Conservation (phyloP, 2,797 vertebrate species). For the Clarias laeviceps region DNA sequence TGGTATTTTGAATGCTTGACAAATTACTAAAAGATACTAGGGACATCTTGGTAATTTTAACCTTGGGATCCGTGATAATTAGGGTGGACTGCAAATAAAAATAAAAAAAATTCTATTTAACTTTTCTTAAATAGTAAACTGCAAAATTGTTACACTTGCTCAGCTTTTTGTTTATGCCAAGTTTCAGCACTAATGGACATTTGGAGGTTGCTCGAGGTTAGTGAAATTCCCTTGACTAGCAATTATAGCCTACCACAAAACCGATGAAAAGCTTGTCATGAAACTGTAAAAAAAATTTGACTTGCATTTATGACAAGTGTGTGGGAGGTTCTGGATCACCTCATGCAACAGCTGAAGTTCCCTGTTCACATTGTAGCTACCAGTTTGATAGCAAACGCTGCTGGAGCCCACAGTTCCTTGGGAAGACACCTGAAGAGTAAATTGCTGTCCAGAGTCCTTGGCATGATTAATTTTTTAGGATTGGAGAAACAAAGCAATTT, state of each 20-base stretch:
- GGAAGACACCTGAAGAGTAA: neutral
- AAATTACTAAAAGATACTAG: neutral
- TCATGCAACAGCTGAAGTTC: neutral
- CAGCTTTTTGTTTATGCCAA: too few relatives aligned
- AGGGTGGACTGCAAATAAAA: too few relatives aligned
- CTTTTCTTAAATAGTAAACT: too few relatives aligned
- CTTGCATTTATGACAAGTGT: neutral
- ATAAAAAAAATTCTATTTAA: too few relatives aligned
- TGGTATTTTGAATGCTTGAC: neutral
- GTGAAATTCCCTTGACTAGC: too few relatives aligned
- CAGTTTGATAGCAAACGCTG: neutral
- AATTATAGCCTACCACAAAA: too few relatives aligned
- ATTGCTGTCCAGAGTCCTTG: neutral
- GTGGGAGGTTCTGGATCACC: neutral
- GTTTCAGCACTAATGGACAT: too few relatives aligned
- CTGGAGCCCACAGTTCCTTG: neutral
- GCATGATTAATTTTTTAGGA: neutral
- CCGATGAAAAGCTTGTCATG: too few relatives aligned
- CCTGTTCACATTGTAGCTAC: neutral
- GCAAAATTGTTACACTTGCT: too few relatives aligned
- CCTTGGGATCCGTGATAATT: neutral
- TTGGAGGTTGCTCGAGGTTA: too few relatives aligned
- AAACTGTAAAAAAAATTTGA: too few relatives aligned
- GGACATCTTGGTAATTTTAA: neutral
- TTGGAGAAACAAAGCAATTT: neutral